Percentiles rank a stretch among this genome's conserved stretches.
phyloP scores from a whole-genome alignment of 2,797 vertebrate species.

The Semaprochilodus insignis region DNA sequence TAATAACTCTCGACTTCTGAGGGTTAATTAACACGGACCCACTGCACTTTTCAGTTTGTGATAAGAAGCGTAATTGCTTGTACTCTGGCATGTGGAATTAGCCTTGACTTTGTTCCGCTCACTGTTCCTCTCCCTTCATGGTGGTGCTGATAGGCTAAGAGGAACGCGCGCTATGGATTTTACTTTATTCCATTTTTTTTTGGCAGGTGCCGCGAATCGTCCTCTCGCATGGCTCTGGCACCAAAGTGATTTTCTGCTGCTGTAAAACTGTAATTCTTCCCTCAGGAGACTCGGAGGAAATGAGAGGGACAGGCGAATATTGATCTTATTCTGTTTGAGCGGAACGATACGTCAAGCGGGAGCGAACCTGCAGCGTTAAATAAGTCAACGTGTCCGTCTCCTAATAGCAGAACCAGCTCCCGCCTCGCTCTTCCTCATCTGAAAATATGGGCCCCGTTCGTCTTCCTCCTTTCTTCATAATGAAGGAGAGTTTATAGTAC shows the following conservation, averaged over 20 bases:
- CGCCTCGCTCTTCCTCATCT: background rate
- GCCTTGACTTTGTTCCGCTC: constrained; percentile 41
- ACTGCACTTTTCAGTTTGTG: constrained; percentile 58
- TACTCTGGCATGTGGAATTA: constrained; percentile 67
- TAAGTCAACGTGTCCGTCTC: constrained; percentile 12
- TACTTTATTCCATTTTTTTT: background rate
- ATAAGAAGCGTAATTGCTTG: constrained; percentile 75
- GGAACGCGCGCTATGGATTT: background rate
- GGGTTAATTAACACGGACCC: constrained; percentile 62
- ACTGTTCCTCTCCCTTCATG: background rate
- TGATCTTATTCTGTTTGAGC: constrained; percentile 37
- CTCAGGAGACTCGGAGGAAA: constrained; percentile 26
- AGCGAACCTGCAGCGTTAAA: background rate
- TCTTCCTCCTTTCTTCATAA: background rate
- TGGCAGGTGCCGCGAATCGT: background rate
- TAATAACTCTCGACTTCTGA: no score
- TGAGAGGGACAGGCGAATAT: constrained; percentile 18
- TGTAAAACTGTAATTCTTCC: constrained; percentile 23
- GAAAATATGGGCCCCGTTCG: background rate
- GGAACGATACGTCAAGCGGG: constrained; percentile 2
- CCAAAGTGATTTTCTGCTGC: background rate
- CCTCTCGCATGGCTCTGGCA: background rate
- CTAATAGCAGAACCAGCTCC: background rate
- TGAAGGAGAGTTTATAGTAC: no score
- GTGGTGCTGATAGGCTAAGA: background rate